phyloP scores from a whole-genome alignment of 2,888 invertebrate species.

The Acanthosepion pharaonis region DNA sequence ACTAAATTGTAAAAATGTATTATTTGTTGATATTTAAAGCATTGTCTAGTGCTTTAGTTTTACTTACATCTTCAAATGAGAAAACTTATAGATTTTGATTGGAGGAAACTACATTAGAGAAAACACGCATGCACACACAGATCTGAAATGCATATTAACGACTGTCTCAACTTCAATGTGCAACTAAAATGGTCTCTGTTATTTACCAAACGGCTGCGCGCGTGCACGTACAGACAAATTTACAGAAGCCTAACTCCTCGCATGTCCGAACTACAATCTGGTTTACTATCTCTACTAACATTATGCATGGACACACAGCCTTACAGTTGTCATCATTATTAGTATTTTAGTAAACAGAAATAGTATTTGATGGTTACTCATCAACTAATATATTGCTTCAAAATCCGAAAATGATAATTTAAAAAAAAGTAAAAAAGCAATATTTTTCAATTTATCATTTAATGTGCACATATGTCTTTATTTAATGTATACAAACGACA shows the following conservation, averaged over 20 bases:
- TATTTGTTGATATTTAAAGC: too few species aligned
- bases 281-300: not conserved
- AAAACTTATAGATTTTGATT: too few species aligned
- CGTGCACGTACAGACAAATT: not conserved
- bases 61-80: too few species aligned
- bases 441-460: too few species aligned
- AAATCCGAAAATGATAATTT: too few species aligned
- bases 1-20: too few species aligned
- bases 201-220: not conserved
- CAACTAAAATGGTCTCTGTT: not conserved
- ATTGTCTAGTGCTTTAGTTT: too few species aligned
- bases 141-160: not conserved
- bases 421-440: too few species aligned
- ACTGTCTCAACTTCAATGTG: not conserved
- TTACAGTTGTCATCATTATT: not conserved
- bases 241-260: not conserved
- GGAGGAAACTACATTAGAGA: too few species aligned
- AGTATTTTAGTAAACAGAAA: not conserved
- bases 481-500: too few species aligned
- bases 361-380: not conserved
- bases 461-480: too few species aligned
- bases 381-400: not conserved
- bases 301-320: not conserved
- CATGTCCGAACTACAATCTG: not conserved
- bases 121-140: not conserved